These are phyloP conservation scores for Pipistrellus kuhlii DNA, from an alignment of 2,797 vertebrate genomes.

Conservation along the genomic window DNA sequence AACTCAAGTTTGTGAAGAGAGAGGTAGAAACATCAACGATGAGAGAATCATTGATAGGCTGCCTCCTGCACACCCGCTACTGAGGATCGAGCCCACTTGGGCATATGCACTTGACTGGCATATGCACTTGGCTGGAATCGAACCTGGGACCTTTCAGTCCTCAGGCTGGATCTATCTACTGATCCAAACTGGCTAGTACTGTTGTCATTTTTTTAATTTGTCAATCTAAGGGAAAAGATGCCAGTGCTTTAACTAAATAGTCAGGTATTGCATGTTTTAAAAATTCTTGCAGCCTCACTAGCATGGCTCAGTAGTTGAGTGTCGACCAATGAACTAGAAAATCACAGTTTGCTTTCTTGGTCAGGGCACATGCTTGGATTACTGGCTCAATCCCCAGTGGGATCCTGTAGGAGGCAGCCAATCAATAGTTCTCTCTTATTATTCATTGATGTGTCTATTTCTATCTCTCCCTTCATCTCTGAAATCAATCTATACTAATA, in stretches of 20 bases:
- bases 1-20: conserved; percentile 2
- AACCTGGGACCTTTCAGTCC: neutral
- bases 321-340: too few relatives aligned
- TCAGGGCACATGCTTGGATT: neutral
- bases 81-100: too few relatives aligned
- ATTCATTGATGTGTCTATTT: neutral
- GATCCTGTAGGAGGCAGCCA: neutral
- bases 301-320: too few relatives aligned
- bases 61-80: too few relatives aligned
- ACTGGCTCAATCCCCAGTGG: neutral
- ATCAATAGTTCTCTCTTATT: neutral
- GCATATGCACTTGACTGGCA: neutral
- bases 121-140: neutral
- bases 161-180: neutral
- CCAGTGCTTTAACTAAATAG: neutral
- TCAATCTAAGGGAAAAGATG: neutral
- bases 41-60: neutral
- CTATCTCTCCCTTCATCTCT: neutral
- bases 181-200: neutral
- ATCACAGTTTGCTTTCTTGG: neutral
- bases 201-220: neutral
- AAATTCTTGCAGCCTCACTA: neutral
- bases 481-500: too few relatives aligned
- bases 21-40: neutral
- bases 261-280: neutral